Percentiles rank a stretch among this genome's conserved stretches.
These are phyloP conservation scores for Malthinus flaveolus DNA, from an alignment of 2,888 invertebrate genomes.

Conservation along the genomic window DNA sequence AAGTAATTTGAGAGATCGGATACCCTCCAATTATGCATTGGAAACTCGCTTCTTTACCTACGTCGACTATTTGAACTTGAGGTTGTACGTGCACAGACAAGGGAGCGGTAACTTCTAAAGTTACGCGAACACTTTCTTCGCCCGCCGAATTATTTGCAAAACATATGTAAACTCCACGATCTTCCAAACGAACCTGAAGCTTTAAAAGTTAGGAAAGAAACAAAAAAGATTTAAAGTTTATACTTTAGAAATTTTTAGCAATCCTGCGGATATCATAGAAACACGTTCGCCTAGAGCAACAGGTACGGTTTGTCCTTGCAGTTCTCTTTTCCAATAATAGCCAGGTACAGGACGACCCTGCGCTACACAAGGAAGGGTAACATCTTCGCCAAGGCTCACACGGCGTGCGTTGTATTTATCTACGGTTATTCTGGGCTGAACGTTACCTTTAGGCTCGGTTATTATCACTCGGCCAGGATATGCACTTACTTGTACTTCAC, in stretches of 20 bases:
- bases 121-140: constrained; percentile 76
- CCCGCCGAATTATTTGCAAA: constrained; percentile 90
- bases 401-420: constrained; percentile 71
- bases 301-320: constrained; percentile 68
- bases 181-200: constrained; percentile 64
- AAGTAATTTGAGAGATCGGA: constrained; percentile 78
- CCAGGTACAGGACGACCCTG: constrained; percentile 81
- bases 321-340: constrained; percentile 79
- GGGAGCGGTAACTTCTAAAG: constrained; percentile 78
- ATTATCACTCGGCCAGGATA: constrained; percentile 70
- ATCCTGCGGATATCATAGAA: constrained; percentile 63
- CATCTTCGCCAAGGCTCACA: constrained; percentile 71
- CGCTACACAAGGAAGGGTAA: constrained; percentile 76
- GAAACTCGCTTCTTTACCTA: constrained; percentile 81
- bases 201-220: constrained; percentile 10
- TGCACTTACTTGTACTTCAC: constrained; percentile 61
- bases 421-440: constrained; percentile 72
- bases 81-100: constrained; percentile 80
- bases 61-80: constrained; percentile 77
- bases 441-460: constrained; percentile 75
- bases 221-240: neutral
- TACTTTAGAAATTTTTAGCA: constrained; percentile 69
- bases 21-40: constrained; percentile 87
- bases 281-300: constrained; percentile 68
- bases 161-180: constrained; percentile 86